Percentiles rank a stretch among this genome's conserved stretches.
phyloP scores from a whole-genome alignment of 2,888 invertebrate genomes.

The Hemistola chrysoprasaria region DNA sequence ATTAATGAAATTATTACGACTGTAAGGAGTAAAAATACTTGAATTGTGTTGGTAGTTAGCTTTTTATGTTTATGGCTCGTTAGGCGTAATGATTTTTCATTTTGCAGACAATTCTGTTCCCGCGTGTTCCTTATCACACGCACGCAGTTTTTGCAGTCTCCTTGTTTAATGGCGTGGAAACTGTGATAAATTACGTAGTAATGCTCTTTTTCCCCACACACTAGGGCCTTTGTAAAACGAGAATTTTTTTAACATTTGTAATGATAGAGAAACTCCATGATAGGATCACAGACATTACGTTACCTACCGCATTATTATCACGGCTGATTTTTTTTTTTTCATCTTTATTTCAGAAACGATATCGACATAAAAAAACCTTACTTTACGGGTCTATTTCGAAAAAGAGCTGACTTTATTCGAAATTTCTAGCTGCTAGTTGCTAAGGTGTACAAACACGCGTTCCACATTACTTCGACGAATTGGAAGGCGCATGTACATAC shows the following conservation, averaged over 20 bases:
- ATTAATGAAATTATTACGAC: too few species aligned
- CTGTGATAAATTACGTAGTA: slow-evolving; percentile 76
- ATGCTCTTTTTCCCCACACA: slow-evolving; percentile 67
- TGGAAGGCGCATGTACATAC: slow-evolving; percentile 8
- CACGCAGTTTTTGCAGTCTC: slow-evolving; percentile 69
- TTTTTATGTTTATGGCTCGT: too few species aligned
- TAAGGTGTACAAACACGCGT: slow-evolving; percentile 9
- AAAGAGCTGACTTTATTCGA: not conserved
- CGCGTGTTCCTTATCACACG: slow-evolving; percentile 63
- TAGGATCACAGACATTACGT: too few species aligned
- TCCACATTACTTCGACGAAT: slow-evolving; percentile 7
- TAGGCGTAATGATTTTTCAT: slow-evolving; percentile 44
- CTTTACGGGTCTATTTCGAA: too few species aligned
- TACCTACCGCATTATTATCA: too few species aligned
- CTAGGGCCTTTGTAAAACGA: slow-evolving; percentile 48
- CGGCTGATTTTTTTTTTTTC: too few species aligned
- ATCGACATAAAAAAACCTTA: too few species aligned
- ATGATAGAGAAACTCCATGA: slow-evolving; percentile 16
- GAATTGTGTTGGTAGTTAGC: too few species aligned
- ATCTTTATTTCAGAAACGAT: too few species aligned
- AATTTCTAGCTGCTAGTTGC: slow-evolving; percentile 7
- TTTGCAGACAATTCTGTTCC: slow-evolving; percentile 62
- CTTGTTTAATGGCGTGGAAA: slow-evolving; percentile 75
- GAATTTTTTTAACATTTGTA: slow-evolving; percentile 51
- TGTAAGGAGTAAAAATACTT: too few species aligned